Evolutionary conservation across 2,888 invertebrate genomes (phyloP), one percentile per base, ranked within the genome.

Genomic region (Chironomus tentans): DNA sequence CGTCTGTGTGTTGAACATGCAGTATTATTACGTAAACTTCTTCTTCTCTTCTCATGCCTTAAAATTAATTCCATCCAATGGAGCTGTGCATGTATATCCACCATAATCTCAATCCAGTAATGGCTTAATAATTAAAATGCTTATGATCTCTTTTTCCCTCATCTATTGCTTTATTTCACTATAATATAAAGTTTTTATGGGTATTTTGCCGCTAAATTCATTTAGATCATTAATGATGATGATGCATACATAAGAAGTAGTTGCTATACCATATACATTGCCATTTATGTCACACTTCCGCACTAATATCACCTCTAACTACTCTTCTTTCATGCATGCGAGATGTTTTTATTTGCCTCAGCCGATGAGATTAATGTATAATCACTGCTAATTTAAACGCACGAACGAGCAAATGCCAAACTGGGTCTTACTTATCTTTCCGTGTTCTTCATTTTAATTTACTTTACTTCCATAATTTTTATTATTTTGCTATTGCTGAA

Each of bases 221-320:
- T 56, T 56, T 10, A 38, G 38, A 38, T 38, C 10, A 18, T 15
- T 56, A 56, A 56, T 15, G 56, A 56, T 56, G 15, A 68, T 28
- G 68, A 28, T 68, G 38, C 68, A 38, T 18, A 28, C 15, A 69
- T 15, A 69, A 28, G 28, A 46, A 69, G 68, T 69, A 46, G 18
- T 69, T 69, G 5, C 28, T 46, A 10, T 56, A 18, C 15, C 15
- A 15, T 18, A 56, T 56, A 56, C 18, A 56, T 56, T 56, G 56
- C 68, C 68, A 69, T 69, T 69, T 46, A 69, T 46, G 68, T 69
- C 68, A 28, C 68, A 15, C 28, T 69, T 69, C 68, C 68, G 68
- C 15, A 56, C 15, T 56, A 18, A 56, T 50, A n/a, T 50, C 50
- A 50, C 15, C 38, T 38, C 38, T 38, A 38, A 38, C 38, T 38